Evolutionary conservation across 2,888 invertebrate genomes (phyloP).

Genomic region (Lithophane leautieri): DNA sequence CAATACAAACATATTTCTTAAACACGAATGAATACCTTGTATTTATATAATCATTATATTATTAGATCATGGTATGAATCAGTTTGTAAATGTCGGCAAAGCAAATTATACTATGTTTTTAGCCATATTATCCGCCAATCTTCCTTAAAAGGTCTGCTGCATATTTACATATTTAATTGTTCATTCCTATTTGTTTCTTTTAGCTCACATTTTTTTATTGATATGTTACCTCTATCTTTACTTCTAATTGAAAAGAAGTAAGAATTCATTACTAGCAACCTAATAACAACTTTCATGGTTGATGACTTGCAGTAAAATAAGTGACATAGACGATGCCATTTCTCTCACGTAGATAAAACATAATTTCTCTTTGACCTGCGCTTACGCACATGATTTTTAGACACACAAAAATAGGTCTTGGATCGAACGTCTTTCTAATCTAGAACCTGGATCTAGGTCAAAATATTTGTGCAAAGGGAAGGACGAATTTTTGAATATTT

Average conservation of each 20-base stretch:
- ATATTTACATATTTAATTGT: not conserved
- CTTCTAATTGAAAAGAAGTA: constrained; percentile 1
- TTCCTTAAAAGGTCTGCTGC: constrained; percentile 2
- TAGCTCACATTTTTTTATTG: not conserved
- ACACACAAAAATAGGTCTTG: not conserved
- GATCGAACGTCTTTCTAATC: not conserved
- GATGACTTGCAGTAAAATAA: constrained; percentile 59
- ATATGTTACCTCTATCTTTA: not conserved
- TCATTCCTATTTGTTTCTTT: too few relatives aligned
- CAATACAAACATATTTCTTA: constrained; percentile 15
- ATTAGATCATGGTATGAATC: constrained; percentile 25
- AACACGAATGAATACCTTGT: too few relatives aligned
- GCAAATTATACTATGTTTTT: not conserved
- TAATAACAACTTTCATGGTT: constrained; percentile 46
- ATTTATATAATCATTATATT: too few relatives aligned
- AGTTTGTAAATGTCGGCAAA: not conserved
- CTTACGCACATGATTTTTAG: constrained; percentile 9
- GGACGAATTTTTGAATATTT: not conserved
- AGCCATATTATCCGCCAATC: not conserved
- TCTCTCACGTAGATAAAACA: constrained; percentile 48
- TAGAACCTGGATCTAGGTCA: not conserved
- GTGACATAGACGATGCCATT: constrained; percentile 27
- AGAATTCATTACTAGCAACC: not conserved
- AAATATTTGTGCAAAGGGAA: not conserved
- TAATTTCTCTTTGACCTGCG: constrained; percentile 51